Evolutionary conservation across 2,888 invertebrate genomes (phyloP).

Genomic region (Chloroclystis v-ata): DNA sequence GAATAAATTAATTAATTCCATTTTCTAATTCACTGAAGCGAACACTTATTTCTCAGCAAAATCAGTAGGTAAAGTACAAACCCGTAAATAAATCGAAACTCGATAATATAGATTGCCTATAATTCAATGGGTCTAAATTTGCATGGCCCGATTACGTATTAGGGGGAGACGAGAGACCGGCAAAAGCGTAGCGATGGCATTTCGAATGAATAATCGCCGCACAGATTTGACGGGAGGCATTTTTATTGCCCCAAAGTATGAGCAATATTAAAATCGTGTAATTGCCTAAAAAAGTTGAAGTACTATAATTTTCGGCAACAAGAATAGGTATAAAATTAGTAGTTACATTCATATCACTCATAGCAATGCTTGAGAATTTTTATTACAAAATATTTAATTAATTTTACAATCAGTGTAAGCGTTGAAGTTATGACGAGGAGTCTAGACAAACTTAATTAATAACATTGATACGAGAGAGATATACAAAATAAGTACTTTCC

Average conservation of each 20-base stretch:
- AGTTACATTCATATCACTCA: too few species aligned
- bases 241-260: slow-evolving; percentile 63
- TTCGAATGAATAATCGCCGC: slow-evolving; percentile 68
- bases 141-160: slow-evolving; percentile 33
- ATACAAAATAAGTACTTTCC: too few species aligned
- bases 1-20: slow-evolving; percentile 1
- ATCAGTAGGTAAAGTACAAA: slow-evolving; percentile 9
- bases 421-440: too few species aligned
- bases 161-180: slow-evolving; percentile 23
- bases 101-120: slow-evolving; percentile 28
- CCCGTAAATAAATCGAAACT: slow-evolving; percentile 19
- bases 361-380: too few species aligned
- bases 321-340: too few species aligned
- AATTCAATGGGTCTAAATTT: slow-evolving; percentile 35
- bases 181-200: slow-evolving; percentile 52
- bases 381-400: too few species aligned
- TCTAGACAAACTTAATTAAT: too few species aligned
- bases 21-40: slow-evolving; percentile 5
- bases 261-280: slow-evolving; percentile 55
- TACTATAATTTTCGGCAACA: too few species aligned
- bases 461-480: too few species aligned
- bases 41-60: slow-evolving; percentile 7
- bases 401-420: too few species aligned
- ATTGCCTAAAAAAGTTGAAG: slow-evolving; percentile 40
- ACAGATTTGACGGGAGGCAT: slow-evolving; percentile 69